phyloP scores from a whole-genome alignment of 1,140 invertebrate genomes.

The Ceratina australensis region DNA sequence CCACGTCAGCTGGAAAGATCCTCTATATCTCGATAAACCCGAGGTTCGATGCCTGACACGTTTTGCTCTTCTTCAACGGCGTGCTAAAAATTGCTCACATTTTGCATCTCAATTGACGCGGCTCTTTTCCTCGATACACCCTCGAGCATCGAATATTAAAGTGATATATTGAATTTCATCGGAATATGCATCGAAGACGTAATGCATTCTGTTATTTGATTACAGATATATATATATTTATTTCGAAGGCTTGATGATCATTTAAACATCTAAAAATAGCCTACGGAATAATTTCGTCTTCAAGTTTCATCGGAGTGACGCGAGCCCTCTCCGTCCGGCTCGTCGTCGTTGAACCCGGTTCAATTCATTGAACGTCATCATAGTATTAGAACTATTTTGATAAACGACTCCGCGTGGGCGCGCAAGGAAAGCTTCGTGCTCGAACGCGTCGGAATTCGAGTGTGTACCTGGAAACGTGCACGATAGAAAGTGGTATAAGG shows the following conservation, averaged over 20 bases:
- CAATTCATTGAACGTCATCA: conserved; percentile 37
- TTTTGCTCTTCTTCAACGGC: conserved; percentile 32
- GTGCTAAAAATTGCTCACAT: background rate
- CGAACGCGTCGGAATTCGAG: conserved; percentile 12
- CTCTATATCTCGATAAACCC: conserved; percentile 40
- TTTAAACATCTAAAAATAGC: too few species aligned
- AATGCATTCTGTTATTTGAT: too few species aligned
- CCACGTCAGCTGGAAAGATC: conserved; percentile 59
- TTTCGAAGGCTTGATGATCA: too few species aligned
- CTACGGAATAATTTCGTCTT: background rate
- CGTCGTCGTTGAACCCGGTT: conserved; percentile 6
- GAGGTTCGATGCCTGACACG: conserved; percentile 4
- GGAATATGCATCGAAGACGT: too few species aligned
- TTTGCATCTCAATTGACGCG: background rate
- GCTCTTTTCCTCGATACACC: too few species aligned
- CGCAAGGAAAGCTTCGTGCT: background rate
- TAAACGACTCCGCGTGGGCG: conserved; percentile 14
- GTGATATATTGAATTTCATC: too few species aligned
- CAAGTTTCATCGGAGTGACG: background rate
- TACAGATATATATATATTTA: too few species aligned
- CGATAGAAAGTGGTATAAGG: conserved; percentile 31
- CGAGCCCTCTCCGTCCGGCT: background rate
- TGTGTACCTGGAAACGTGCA: conserved; percentile 17
- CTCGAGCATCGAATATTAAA: too few species aligned
- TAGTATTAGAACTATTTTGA: conserved; percentile 40